Evolutionary conservation across 2,797 vertebrate species (phyloP), one percentile per base, ranked within the genome.

Genomic region (Hemibagrus guttatus): DNA sequence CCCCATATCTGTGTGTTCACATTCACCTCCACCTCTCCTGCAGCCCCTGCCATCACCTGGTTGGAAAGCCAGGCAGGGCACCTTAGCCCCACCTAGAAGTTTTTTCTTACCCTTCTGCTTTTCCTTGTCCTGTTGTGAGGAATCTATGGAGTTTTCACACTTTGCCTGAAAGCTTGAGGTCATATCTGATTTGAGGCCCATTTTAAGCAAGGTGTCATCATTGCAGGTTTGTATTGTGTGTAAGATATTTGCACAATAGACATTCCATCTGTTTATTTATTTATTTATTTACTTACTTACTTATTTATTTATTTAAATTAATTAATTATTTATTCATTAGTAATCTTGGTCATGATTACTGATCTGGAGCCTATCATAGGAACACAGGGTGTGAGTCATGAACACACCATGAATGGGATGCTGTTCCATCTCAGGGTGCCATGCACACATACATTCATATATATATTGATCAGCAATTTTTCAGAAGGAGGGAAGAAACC

Each of bases 41-140:
- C 82, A 82, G 74, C 64, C 71, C 72, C 39, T 28, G 58, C 75
- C 74, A 26, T 19, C 68, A 83, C 75, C 84, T 89, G 69, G 84
- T 76, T 88, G 76, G 82, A 84, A 52, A 80, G 83, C 75, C 75
- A 69, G 42, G 61, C 68, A 84, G 59, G 84, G 31, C 71, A 82
- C 16, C 8, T 87, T 69, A 58, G 13, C 26, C n/a, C 39, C 52
- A 35, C 0, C n/a, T 19, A 71, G 52, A 63, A 82, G 28, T 74
- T 35, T 16, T n/a, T 71, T 28, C 61, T 81, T n/a, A 46, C 56
- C 82, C 78, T 85, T 76, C 14, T 31, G 64, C 39, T 63, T 85
- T 35, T 88, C 35, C 46, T 74, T 83, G 46, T 84, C 76, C 78
- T 56, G 52, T 71, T 59, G 54, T 42, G 54, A 72, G 28, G 28